phyloP scores from a whole-genome alignment of 2,888 invertebrate species.

The Archips crataeganus region DNA sequence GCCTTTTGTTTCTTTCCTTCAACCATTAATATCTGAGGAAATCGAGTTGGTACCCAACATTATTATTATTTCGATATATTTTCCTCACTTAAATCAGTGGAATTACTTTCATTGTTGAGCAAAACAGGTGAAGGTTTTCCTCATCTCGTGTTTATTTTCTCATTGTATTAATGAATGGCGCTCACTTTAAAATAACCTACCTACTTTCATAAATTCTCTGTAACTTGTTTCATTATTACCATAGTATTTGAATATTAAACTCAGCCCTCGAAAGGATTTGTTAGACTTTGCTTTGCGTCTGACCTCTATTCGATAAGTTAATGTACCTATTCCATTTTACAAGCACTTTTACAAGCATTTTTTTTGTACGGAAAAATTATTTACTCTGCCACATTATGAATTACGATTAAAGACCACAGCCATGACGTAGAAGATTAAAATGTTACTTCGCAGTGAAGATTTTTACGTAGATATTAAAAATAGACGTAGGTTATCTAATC shows the following conservation, averaged over 20 bases:
- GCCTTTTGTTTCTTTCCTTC: constrained; percentile 4
- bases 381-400: too few relatives aligned
- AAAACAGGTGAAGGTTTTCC: constrained; percentile 22
- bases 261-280: background rate
- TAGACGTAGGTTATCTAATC: background rate
- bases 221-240: background rate
- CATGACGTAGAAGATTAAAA: too few relatives aligned
- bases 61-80: constrained; percentile 12
- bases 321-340: background rate
- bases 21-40: constrained; percentile 3
- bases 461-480: too few relatives aligned
- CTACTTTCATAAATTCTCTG: background rate
- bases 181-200: background rate
- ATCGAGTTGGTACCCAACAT: background rate
- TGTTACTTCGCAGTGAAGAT: too few relatives aligned
- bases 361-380: too few relatives aligned
- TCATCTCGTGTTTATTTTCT: constrained; percentile 16
- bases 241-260: background rate
- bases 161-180: constrained; percentile 3
- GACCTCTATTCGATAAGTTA: background rate
- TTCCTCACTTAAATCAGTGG: constrained; percentile 14
- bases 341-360: too few relatives aligned
- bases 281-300: background rate
- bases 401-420: background rate
- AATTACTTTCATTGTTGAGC: constrained; percentile 25